Conservation (phyloP, 2,797 vertebrate genomes). For the Chrysocyon brachyurus region DNA sequence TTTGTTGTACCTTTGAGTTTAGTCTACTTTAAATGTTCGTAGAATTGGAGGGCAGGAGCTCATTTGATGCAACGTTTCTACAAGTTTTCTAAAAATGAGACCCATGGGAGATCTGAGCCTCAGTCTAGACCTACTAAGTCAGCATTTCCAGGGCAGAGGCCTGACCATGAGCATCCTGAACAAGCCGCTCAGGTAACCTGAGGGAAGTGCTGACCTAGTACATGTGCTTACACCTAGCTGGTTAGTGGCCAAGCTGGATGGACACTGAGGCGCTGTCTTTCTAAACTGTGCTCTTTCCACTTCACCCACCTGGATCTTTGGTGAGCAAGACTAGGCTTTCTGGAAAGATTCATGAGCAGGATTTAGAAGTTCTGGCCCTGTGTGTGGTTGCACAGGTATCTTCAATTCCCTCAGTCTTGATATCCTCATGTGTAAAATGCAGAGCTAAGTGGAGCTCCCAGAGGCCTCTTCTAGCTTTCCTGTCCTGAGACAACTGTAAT, state of each 20-base stretch:
- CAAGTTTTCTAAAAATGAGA: conserved; percentile 20
- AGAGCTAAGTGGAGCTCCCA: neutral
- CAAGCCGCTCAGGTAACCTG: neutral
- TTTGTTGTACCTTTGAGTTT: neutral
- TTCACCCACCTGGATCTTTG: neutral
- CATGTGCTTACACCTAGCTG: no score
- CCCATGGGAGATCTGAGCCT: neutral
- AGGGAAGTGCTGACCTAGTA: neutral
- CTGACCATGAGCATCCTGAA: no score
- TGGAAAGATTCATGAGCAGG: neutral
- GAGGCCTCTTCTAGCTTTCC: neutral
- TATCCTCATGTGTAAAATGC: neutral
- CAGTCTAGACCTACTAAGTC: neutral
- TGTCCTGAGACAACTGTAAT: neutral
- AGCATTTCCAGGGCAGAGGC: neutral
- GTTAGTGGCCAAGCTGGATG: neutral
- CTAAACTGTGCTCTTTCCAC: neutral
- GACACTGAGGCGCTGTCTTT: neutral
- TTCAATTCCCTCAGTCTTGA: neutral
- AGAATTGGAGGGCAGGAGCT: neutral
- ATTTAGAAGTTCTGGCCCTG: neutral
- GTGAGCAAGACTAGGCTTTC: neutral
- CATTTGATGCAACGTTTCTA: neutral
- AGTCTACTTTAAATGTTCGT: conserved; percentile 2
- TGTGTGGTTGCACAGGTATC: neutral